These are phyloP conservation scores for Dryococelus australis DNA, from an alignment of 2,888 invertebrate genomes.

Conservation along the genomic window DNA sequence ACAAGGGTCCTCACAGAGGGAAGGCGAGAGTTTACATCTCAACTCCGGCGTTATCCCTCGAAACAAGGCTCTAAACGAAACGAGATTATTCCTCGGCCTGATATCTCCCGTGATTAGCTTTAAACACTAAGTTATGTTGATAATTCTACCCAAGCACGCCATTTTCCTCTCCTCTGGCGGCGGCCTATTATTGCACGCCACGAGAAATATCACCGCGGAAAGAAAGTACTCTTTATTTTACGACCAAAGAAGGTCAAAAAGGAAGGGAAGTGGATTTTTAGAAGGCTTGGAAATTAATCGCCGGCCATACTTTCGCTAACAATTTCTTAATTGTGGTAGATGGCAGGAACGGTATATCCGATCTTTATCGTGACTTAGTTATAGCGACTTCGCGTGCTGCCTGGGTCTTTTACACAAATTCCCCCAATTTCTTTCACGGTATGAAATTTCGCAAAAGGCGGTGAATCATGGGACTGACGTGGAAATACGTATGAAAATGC, in stretches of 20 bases:
- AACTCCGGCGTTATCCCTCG: not conserved
- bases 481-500: slow-evolving; percentile 5
- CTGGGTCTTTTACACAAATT: not conserved
- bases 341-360: not conserved
- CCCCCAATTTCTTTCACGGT: not conserved
- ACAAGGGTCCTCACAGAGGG: too few species aligned
- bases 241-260: not conserved
- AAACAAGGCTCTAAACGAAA: slow-evolving; percentile 2
- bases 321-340: slow-evolving; percentile 27
- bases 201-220: not conserved
- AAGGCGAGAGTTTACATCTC: too few species aligned
- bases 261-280: not conserved
- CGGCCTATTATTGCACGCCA: not conserved
- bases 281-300: slow-evolving; percentile 1
- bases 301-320: slow-evolving; percentile 12
- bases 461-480: not conserved
- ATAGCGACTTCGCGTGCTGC: not conserved
- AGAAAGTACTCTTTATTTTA: not conserved
- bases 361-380: not conserved
- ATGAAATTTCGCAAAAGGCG: not conserved
- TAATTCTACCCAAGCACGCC: not conserved
- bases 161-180: not conserved
- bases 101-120: not conserved
- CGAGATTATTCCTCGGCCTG: slow-evolving; percentile 7
- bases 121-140: not conserved